Evolutionary conservation across 2,113 vertebrate genomes (phyloP).

Genomic region (Galeopterus variegatus): DNA sequence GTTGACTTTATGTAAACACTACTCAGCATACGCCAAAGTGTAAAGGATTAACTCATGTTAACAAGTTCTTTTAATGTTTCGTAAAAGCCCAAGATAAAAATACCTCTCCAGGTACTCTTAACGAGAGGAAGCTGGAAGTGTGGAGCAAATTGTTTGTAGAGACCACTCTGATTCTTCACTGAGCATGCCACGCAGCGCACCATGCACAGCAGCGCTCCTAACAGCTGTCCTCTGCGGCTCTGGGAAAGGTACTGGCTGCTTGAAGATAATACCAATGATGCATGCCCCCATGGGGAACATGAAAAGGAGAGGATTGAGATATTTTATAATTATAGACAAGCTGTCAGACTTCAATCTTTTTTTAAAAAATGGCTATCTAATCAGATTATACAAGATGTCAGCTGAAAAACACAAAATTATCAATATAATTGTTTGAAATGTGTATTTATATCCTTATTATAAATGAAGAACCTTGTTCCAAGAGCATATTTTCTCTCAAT

Average conservation of each 20-base stretch:
- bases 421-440: neutral
- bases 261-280: neutral
- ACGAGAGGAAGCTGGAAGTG: neutral
- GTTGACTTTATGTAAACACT: neutral
- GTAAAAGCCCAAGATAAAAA: neutral
- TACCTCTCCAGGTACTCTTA: neutral
- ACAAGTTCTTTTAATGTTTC: neutral
- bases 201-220: accelerated
- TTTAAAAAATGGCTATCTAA: neutral
- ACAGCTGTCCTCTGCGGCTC: neutral
- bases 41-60: neutral
- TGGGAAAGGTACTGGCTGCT: neutral
- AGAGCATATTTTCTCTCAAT: neutral
- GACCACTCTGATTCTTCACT: neutral
- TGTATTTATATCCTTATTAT: neutral
- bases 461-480: neutral
- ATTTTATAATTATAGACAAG: neutral
- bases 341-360: neutral
- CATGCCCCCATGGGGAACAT: neutral
- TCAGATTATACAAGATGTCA: neutral
- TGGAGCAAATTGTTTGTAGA: neutral
- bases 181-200: accelerated
- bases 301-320: neutral
- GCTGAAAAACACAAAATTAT: slow-evolving; percentile 30
- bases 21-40: neutral